These are phyloP conservation scores for Lasiurus borealis DNA, from an alignment of 2,113 vertebrate species.

Conservation along the genomic window DNA sequence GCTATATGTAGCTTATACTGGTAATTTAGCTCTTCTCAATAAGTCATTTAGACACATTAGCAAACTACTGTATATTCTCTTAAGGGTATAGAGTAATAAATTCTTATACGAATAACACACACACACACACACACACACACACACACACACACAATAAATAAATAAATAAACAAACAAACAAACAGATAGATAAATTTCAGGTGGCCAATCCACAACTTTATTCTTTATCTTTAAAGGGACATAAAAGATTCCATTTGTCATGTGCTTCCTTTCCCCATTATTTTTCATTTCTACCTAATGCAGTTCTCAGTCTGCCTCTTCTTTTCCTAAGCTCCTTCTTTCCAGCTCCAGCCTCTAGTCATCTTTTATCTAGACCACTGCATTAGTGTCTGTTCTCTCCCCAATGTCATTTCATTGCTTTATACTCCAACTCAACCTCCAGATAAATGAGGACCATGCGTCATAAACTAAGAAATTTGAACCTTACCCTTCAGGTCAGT, in stretches of 20 bases:
- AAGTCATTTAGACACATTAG: background rate
- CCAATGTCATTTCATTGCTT: background rate
- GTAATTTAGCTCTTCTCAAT: background rate
- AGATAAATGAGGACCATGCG: background rate
- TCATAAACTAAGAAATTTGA: slow-evolving; percentile 36
- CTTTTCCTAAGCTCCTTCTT: background rate
- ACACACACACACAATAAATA: background rate
- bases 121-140: background rate
- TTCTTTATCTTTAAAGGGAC: background rate
- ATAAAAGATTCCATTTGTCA: background rate
- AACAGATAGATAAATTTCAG: no score
- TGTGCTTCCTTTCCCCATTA: background rate
- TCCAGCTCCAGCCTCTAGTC: background rate
- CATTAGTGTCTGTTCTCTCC: background rate
- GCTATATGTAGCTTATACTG: background rate
- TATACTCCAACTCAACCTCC: background rate
- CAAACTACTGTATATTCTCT: background rate
- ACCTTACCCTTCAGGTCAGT: background rate
- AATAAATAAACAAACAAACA: no score
- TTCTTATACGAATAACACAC: background rate
- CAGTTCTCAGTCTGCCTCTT: background rate
- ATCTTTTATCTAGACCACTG: background rate
- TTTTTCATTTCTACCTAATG: background rate
- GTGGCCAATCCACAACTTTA: background rate
- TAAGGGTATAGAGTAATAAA: background rate